These are phyloP conservation scores for Buathra laborator DNA, from an alignment of 2,888 invertebrate species.

Conservation along the genomic window DNA sequence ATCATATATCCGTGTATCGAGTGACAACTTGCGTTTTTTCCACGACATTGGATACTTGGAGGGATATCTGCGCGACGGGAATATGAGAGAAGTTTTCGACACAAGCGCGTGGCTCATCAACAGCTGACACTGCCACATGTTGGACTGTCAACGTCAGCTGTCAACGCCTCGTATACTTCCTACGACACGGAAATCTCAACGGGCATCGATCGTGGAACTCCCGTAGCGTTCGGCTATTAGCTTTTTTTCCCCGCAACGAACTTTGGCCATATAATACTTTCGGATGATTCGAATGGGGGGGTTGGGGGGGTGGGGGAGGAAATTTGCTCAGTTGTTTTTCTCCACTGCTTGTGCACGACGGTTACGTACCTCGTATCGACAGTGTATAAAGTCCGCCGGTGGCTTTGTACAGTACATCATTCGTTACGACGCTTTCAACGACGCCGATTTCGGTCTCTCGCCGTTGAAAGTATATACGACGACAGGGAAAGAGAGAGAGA, in stretches of 20 bases:
- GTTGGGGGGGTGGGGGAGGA: background rate
- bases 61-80: constrained; percentile 13
- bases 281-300: constrained; percentile 5
- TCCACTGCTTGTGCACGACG: background rate
- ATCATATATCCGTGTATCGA: background rate
- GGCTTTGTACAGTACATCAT: constrained; percentile 57
- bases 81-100: constrained; percentile 32
- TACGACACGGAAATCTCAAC: background rate
- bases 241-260: background rate
- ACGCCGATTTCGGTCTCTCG: constrained; percentile 34
- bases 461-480: too few species aligned
- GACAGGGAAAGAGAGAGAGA: too few species aligned
- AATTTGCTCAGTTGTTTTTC: constrained; percentile 44
- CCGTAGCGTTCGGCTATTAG: constrained; percentile 31
- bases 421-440: constrained; percentile 66
- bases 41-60: constrained; percentile 22
- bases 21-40: constrained; percentile 22
- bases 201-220: constrained; percentile 20
- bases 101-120: constrained; percentile 50
- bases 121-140: constrained; percentile 66
- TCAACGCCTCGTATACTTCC: constrained; percentile 28
- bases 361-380: constrained; percentile 46
- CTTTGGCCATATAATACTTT: constrained; percentile 12
- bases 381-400: constrained; percentile 51
- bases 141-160: constrained; percentile 60